A percentile compares a stretch with the other conserved stretches of the same genome.
Evolutionary conservation across 2,797 vertebrate genomes (phyloP).

Genomic region (Glyptemys insculpta): DNA sequence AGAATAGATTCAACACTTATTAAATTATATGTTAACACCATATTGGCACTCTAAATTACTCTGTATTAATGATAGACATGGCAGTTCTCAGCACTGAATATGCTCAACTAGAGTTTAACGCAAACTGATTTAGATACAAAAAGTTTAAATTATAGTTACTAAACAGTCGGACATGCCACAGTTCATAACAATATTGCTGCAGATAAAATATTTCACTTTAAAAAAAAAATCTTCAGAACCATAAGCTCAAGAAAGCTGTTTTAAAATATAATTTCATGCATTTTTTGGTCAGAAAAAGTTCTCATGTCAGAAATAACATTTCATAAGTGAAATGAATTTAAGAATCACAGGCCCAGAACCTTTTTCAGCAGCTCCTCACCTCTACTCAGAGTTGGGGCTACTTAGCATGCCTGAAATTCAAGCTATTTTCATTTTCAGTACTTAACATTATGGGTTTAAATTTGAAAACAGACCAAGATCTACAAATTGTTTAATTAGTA

Average conservation of each 20-base stretch:
- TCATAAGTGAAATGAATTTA: not conserved
- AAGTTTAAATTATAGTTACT: rapidly evolving
- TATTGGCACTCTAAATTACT: not conserved
- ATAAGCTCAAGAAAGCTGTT: not conserved
- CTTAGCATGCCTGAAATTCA: not conserved
- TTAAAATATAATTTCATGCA: not conserved
- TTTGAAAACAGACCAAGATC: not conserved
- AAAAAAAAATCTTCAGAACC: rapidly evolving
- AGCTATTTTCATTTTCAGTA: not conserved
- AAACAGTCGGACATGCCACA: not conserved
- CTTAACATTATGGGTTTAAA: not conserved
- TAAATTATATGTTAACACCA: not conserved
- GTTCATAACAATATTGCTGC: not conserved
- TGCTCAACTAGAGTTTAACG: not conserved
- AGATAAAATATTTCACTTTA: not conserved
- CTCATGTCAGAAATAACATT: not conserved
- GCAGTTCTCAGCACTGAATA: not conserved
- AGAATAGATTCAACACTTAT: not conserved
- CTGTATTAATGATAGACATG: not conserved
- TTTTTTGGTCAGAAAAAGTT: not conserved
- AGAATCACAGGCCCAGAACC: not conserved
- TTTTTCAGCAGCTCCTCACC: not conserved
- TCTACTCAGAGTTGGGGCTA: not conserved
- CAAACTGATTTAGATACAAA: not conserved
- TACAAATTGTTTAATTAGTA: not conserved